Evolutionary conservation across 2,888 invertebrate genomes (phyloP).

Genomic region (Conistra vaccinii): DNA sequence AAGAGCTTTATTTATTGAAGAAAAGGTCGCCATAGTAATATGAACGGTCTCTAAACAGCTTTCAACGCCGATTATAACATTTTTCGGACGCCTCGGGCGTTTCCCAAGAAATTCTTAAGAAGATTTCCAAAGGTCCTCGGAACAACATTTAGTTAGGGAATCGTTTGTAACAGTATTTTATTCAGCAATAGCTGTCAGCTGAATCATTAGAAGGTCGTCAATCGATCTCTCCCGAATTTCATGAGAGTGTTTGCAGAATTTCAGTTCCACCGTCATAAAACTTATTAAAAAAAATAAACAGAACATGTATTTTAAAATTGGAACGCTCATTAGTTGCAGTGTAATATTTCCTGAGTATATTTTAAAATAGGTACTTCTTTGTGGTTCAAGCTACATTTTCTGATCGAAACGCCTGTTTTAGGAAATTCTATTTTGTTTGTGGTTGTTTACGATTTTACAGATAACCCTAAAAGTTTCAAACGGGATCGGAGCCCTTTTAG

Average conservation of each 20-base stretch:
- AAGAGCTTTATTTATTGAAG: conserved; percentile 4
- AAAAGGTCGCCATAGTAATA: conserved; percentile 5
- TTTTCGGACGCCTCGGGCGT: conserved; percentile 36
- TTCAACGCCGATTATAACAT: conserved; percentile 32
- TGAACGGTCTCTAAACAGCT: conserved; percentile 13
- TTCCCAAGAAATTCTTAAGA: conserved; percentile 30
- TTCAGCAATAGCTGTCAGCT: conserved; percentile 22
- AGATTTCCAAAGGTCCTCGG: conserved; percentile 28
- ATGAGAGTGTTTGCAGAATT: conserved; percentile 31
- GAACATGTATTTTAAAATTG: conserved; percentile 31
- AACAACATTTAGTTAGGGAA: conserved; percentile 33
- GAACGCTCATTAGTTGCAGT: conserved; percentile 64
- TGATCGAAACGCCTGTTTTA: neutral
- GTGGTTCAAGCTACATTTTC: conserved; percentile 9
- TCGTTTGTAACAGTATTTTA: conserved; percentile 50
- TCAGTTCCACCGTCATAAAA: conserved; percentile 6
- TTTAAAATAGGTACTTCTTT: neutral
- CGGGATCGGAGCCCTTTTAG: conserved; percentile 16
- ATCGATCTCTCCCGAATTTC: conserved; percentile 44
- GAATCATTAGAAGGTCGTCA: conserved; percentile 43
- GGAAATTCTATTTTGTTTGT: conserved; percentile 7
- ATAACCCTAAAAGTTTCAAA: conserved; percentile 41
- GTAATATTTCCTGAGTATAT: conserved; percentile 30
- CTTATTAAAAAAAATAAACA: conserved; percentile 23
- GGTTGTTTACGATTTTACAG: conserved; percentile 34